phyloP scores from a whole-genome alignment of 1,140 invertebrate genomes.

The Orussus abietinus region DNA sequence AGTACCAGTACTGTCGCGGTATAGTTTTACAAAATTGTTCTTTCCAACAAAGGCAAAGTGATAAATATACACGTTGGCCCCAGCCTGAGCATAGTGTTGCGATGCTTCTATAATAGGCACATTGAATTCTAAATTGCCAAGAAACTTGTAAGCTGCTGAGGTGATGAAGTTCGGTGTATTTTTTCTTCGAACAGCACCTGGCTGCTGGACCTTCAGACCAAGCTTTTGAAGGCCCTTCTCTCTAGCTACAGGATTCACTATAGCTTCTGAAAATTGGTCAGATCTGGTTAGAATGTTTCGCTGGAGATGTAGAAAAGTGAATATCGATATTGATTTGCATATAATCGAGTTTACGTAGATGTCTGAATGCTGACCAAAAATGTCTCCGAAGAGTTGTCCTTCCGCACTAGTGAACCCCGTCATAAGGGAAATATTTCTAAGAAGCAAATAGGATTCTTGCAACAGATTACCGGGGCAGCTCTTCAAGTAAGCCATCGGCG shows the following conservation, averaged over 20 bases:
- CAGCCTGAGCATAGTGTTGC: not conserved
- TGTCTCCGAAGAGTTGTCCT: not conserved
- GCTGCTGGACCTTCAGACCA: not conserved
- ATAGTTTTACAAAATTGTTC: slow-evolving; percentile 2
- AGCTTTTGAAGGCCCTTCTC: not conserved
- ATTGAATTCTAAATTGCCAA: slow-evolving; percentile 6
- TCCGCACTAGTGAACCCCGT: slow-evolving; percentile 1
- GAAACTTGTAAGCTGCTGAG: not conserved
- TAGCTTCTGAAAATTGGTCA: no score
- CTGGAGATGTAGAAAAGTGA: not conserved
- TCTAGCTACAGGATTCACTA: not conserved
- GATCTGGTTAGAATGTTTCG: no score
- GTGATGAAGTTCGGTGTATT: not conserved
- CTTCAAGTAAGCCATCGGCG: not conserved
- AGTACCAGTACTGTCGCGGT: not conserved
- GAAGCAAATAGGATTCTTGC: not conserved
- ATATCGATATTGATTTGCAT: not conserved
- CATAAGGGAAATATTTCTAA: not conserved
- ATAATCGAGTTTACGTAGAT: not conserved
- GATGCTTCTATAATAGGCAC: not conserved
- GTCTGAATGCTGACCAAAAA: not conserved
- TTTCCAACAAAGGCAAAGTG: slow-evolving; percentile 1
- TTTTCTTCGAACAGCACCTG: not conserved
- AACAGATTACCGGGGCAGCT: slow-evolving; percentile 1
- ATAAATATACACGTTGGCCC: slow-evolving; percentile 3